Percentiles rank a stretch among this genome's conserved stretches.
phyloP scores from a whole-genome alignment of 2,113 vertebrate species.

The Cyprichromis sp. region DNA sequence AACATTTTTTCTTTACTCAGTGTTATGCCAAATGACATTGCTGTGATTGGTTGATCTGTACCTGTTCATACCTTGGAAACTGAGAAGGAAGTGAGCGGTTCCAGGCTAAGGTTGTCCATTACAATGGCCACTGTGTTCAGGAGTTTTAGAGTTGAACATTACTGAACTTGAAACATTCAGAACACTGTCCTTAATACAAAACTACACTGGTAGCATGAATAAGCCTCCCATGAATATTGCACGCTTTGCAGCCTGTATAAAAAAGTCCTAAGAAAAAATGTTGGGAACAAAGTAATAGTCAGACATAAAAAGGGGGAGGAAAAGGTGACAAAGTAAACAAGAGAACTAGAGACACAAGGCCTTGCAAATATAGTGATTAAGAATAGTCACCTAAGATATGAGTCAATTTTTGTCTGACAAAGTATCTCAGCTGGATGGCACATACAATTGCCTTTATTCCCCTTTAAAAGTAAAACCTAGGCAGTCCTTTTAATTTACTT shows the following conservation, averaged over 20 bases:
- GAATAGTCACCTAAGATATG: not conserved
- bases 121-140: not conserved
- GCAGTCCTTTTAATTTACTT: not conserved
- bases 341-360: not conserved
- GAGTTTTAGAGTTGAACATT: not conserved
- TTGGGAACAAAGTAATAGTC: not conserved
- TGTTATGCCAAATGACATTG: not conserved
- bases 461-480: not conserved
- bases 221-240: not conserved
- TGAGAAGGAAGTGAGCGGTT: not conserved
- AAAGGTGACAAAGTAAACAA: not conserved
- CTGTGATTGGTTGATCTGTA: not conserved
- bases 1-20: not conserved
- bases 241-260: not conserved
- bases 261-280: not conserved
- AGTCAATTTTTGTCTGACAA: not conserved
- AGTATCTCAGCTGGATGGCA: not conserved
- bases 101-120: not conserved
- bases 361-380: not conserved
- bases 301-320: not conserved
- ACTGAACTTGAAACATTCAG: not conserved
- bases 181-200: not conserved
- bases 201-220: not conserved
- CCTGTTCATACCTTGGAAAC: not conserved
- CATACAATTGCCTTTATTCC: not conserved